Base-by-base conservation (phyloP, 2,113 vertebrate genomes). In the Myiozetetes cayanensis region DNA sequence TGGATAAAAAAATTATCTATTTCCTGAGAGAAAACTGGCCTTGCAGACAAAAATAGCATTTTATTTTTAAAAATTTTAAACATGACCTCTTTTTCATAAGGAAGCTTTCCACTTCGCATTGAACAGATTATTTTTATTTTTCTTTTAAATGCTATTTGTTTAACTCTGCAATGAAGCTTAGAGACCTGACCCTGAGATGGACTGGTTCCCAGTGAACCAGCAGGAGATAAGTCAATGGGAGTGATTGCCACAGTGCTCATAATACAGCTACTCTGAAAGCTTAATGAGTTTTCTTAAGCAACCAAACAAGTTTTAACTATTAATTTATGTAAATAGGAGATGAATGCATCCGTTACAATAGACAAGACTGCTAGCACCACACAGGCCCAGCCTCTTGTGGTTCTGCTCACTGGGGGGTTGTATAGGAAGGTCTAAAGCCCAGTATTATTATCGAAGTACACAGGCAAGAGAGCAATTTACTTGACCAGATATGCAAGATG, bases 241-340 rank as follows among this genome's bases (percentile, higher is more conserved):
- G 97, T 53, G 78, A 98, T 97, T 98, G 97, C 97, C 97, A 98
- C 97, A 98, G 96, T 96, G 98, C 98, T 98, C 98, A 93, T 98
- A 98, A 98, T 98, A 98, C 97, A 98, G 98, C 97, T 98, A 96
- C 97, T 98, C 97, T 96, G 97, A 98, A 98, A 98, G 98, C 98
- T 98, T 99, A 99, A 99, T 99, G 98, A 99, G 98, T 97, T 98
- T 97, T 97, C 96, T 97, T 96, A 96, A 97, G 96, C 97, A 96
- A 98, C 94, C 87, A 97, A 98, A 97, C 95, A 97, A 97, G 96
- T 98, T 97, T 98, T 95, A 97, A 94, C 97, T 97, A 98, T 98
- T 98, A 98, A 98, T 98, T 96, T 97, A 97, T 94, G 95, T 84
- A 94, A 96, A 97, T 94, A 85, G 88, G 80, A 92, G 86, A 94